Base-by-base conservation (phyloP, 2,888 invertebrate species). In the Artemia sinica region DNA sequence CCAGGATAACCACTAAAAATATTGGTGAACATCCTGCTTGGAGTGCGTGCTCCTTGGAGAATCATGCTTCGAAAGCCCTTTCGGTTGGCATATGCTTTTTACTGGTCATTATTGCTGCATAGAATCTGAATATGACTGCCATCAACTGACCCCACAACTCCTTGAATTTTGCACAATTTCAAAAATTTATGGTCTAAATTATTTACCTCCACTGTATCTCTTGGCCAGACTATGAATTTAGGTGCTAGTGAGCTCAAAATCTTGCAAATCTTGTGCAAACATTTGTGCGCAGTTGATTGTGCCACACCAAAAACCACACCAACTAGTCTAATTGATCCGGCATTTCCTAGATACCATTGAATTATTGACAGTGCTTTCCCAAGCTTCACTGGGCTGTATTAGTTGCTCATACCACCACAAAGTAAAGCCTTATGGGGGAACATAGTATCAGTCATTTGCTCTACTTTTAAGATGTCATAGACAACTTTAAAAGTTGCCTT, bases 1-100 rank as follows among this genome's bases (percentile, higher is more conserved):
- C 13, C 14, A 66, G 49, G 28, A 66, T 66, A 51, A 28, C 50
- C 50, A 50, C 71, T 9, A 72, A 58, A 58, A 58, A 58, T 58
- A 14, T 58, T 58, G 58, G 58, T 58, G 14, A 58, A 6, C 58
- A 58, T 58, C 14, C 14, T 58, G 58, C 14, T 58, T n/a, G 58
- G 14, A 58, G 58, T 58, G 14, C n/a, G n/a, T n/a, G 58, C 14
- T 58, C 58, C 58, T 58, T 58, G 58, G 58, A 58, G 58, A 14
- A 58, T 58, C 58, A 58, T 58, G 14, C 58, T 58, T 58, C 58
- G 58, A 58, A 58, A 58, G 14, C 58, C 58, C 14, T 58, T 58
- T 58, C 58, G 58, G 58, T 58, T 6, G 13, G 58, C 14, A 14
- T 58, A 58, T 14, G 4, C 5, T 4, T 58, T 2, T 14, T 52